phyloP scores from a whole-genome alignment of 1,140 invertebrate genomes.

The Gryllus bimaculatus region DNA sequence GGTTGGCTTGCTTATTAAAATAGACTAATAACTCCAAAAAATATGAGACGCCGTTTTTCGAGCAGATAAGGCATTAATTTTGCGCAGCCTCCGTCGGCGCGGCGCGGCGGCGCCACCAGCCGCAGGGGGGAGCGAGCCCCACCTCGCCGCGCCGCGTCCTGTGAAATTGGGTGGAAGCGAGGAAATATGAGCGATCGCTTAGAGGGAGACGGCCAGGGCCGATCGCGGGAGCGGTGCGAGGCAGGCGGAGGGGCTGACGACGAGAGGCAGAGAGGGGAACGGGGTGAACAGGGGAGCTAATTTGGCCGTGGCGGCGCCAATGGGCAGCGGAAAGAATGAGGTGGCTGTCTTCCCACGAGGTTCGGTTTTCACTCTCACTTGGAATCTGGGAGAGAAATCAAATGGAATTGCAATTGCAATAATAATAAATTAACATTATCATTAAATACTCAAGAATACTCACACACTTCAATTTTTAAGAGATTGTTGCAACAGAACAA shows the following conservation, averaged over 20 bases:
- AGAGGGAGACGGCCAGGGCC: background rate
- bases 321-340: too few relatives aligned
- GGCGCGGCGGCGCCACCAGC: too few relatives aligned
- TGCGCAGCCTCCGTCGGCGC: background rate
- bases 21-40: background rate
- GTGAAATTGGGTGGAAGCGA: background rate
- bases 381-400: too few relatives aligned
- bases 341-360: too few relatives aligned
- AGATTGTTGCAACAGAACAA: too few relatives aligned
- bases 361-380: too few relatives aligned
- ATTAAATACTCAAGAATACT: too few relatives aligned
- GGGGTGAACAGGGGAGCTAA: background rate
- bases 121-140: background rate
- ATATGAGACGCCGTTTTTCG: background rate
- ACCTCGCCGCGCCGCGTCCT: background rate
- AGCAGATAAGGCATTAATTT: conserved; percentile 5
- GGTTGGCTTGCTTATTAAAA: conserved; percentile 1
- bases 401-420: too few relatives aligned
- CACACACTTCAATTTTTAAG: too few relatives aligned
- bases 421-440: too few relatives aligned
- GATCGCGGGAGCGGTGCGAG: background rate
- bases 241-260: background rate
- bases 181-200: background rate
- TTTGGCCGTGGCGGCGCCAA: background rate
- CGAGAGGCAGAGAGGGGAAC: background rate